Percentiles rank a stretch among this genome's conserved stretches.
phyloP scores from a whole-genome alignment of 2,888 invertebrate genomes.

The Pterobdella sp. region DNA sequence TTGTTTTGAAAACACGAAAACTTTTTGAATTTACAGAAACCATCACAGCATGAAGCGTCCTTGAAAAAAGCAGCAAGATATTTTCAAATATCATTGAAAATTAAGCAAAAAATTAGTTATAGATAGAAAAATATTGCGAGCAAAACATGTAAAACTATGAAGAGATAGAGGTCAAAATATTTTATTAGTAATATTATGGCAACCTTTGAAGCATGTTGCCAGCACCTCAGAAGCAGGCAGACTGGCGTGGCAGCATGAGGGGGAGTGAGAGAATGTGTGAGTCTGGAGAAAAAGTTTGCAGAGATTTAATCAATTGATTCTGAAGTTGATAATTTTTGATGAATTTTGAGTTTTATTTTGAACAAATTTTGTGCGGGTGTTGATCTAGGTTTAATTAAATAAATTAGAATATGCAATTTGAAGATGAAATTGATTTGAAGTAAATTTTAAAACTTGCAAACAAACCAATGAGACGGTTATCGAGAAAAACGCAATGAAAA shows the following conservation, averaged over 20 bases:
- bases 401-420: neutral
- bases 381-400: neutral
- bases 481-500: neutral
- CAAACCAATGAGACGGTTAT: neutral
- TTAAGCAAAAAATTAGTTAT: too few species aligned
- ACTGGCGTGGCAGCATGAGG: constrained; percentile 1
- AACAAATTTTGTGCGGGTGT: neutral
- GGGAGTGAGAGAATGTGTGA: neutral
- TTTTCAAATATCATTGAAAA: too few species aligned
- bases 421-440: neutral
- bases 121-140: too few species aligned
- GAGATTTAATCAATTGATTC: neutral
- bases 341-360: neutral
- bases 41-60: too few species aligned
- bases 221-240: neutral
- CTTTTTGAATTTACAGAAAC: too few species aligned
- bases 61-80: too few species aligned
- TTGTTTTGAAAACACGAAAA: too few species aligned
- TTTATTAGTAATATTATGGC: neutral
- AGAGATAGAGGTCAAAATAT: too few species aligned
- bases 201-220: neutral
- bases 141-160: too few species aligned
- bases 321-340: neutral
- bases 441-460: too few species aligned
- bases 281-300: neutral